Percentiles rank a stretch among this genome's conserved stretches.
Conservation (phyloP, 2,797 vertebrate genomes). For the Danio choprae region DNA sequence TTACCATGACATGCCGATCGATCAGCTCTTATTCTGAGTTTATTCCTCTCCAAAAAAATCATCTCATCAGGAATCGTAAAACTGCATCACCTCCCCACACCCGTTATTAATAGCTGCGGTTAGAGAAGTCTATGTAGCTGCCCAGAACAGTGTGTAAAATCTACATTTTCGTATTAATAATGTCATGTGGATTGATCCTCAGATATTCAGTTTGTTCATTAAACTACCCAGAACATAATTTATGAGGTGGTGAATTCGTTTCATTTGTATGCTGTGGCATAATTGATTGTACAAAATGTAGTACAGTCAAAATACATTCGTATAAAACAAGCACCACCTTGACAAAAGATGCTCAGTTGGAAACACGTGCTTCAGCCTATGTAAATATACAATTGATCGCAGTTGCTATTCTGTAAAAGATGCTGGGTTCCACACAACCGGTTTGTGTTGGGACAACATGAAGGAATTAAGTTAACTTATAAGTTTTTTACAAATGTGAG, state of each 20-base stretch:
- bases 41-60: not conserved
- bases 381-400: too few relatives aligned
- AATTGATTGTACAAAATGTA: too few relatives aligned
- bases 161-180: not conserved
- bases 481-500: too few relatives aligned
- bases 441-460: too few relatives aligned
- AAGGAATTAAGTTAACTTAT: too few relatives aligned
- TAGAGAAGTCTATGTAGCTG: not conserved
- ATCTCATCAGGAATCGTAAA: not conserved
- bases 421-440: too few relatives aligned
- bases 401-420: too few relatives aligned
- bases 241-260: not conserved
- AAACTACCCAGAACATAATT: not conserved
- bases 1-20: constrained; percentile 42
- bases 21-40: constrained; percentile 37
- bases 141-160: not conserved
- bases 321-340: too few relatives aligned
- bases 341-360: too few relatives aligned
- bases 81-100: not conserved
- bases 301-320: too few relatives aligned
- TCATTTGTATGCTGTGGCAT: too few relatives aligned
- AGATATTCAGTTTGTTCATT: not conserved
- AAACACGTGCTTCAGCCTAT: too few relatives aligned
- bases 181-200: not conserved
- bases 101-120: not conserved